Evolutionary conservation across 1,140 invertebrate genomes (phyloP), one percentile per base, ranked within the genome.

Genomic region (Reticulitermes speratus): DNA sequence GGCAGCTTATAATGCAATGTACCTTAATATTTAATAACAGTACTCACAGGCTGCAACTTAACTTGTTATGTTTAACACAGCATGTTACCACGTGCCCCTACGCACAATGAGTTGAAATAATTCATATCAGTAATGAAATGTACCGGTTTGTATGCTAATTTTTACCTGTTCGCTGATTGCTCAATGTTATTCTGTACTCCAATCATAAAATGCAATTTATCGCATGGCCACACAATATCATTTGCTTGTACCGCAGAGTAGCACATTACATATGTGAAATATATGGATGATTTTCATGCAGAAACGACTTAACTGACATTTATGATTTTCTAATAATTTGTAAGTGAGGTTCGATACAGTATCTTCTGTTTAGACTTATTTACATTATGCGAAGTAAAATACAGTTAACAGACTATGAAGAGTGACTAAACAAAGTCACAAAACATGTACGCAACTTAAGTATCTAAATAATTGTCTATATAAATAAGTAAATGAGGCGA

Each of bases 171-270:
- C 25, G 65, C n/a, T 75, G 65, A 30, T 6, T 30, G 65, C n/a
- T n/a, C 8, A 19, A 6, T 55, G 52, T 21, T 55, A 30, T 30
- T 30, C 65, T 30, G 65, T 25, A 30, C 7, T 25, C 65, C 65
- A 75, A 75, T 75, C 65, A 75, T 75, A 75, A 75, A 75, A 75
- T 75, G 65, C 65, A 75, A 75, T 75, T 75, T 75, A 75, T 75
- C 65, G 65, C 65, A 75, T 75, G 65, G 65, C 65, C 65, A 30
- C 65, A 75, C 65, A 75, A 75, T n/a, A 75, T 75, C 65, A 75
- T 75, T 30, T 75, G 65, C 65, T 8, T 30, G 65, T 75, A 25
- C 65, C 65, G 16, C n/a, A 75, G 16, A 25, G 12, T n/a, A 9
- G 65, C n/a, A 75, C n/a, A 75, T 75, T 75, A 75, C 65, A 75